Conservation (phyloP, 1,140 invertebrate genomes). For the Maniola jurtina region DNA sequence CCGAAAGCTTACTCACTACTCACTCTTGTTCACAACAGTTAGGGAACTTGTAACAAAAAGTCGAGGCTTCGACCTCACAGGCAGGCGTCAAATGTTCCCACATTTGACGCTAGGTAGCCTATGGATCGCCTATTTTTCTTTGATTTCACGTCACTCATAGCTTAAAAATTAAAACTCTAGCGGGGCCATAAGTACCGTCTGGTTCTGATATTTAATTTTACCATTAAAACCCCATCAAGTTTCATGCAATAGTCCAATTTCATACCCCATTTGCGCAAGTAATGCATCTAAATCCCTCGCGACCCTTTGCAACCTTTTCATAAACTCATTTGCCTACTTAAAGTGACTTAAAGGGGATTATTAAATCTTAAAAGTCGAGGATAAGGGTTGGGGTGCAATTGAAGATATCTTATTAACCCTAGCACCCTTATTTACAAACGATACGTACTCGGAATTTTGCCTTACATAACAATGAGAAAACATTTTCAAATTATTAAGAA, state of each 20-base stretch:
- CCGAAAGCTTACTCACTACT: no score
- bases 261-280: constrained; percentile 10
- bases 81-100: no score
- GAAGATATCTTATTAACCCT: constrained; percentile 4
- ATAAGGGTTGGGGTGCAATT: constrained; percentile 1
- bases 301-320: constrained; percentile 8
- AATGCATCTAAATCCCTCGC: constrained; percentile 19
- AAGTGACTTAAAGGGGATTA: constrained; percentile 13
- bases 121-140: no score
- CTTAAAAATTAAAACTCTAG: no score
- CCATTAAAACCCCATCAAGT: constrained; percentile 9
- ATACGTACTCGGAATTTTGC: no score
- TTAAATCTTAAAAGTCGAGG: constrained; percentile 9
- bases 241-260: constrained; percentile 11
- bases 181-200: not conserved
- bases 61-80: no score
- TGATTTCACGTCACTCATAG: no score
- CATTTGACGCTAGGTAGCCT: no score
- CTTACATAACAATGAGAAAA: no score
- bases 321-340: constrained; percentile 13
- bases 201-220: not conserved
- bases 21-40: no score
- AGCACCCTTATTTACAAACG: not conserved
- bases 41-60: no score
- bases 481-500: no score